Evolutionary conservation across 1,140 invertebrate species (phyloP).

Genomic region (Drosophila parabipectinata): DNA sequence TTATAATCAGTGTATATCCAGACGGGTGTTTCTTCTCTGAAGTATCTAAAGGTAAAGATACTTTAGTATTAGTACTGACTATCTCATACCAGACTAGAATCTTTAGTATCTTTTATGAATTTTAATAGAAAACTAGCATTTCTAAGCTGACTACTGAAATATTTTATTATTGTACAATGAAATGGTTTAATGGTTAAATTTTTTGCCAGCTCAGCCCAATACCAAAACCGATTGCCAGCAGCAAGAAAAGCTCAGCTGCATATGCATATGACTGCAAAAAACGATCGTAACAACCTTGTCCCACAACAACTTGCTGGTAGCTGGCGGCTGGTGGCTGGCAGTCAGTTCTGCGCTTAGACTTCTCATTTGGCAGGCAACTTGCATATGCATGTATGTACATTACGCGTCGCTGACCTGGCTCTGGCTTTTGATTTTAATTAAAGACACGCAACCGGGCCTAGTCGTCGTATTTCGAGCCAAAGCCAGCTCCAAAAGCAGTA

Average conservation of each 20-base stretch:
- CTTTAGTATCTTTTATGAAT: no score
- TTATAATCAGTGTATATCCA: no score
- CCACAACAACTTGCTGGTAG: slow-evolving; percentile 72
- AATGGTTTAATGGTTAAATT: no score
- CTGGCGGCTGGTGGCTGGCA: neutral
- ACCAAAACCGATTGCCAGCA: neutral
- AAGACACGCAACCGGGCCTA: slow-evolving; percentile 63
- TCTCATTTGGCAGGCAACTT: slow-evolving; percentile 12
- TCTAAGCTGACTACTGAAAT: no score
- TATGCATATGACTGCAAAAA: slow-evolving; percentile 45
- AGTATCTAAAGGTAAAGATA: no score
- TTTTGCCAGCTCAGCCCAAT: no score
- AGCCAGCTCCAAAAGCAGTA: slow-evolving; percentile 37
- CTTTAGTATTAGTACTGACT: no score
- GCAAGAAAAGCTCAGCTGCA: slow-evolving; percentile 35
- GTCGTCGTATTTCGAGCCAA: slow-evolving; percentile 19
- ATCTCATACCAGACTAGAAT: no score
- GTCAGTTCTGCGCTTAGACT: slow-evolving; percentile 11
- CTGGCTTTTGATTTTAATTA: slow-evolving; percentile 74
- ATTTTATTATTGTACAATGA: no score
- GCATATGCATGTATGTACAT: slow-evolving; percentile 18
- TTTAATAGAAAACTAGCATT: no score
- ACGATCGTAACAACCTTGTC: slow-evolving; percentile 76
- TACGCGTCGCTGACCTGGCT: slow-evolving; percentile 58
- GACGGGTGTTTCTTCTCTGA: no score